Percentiles rank a stretch among this genome's conserved stretches.
Evolutionary conservation across 2,797 vertebrate genomes (phyloP).

Genomic region (Percopsis omiscomaycus): DNA sequence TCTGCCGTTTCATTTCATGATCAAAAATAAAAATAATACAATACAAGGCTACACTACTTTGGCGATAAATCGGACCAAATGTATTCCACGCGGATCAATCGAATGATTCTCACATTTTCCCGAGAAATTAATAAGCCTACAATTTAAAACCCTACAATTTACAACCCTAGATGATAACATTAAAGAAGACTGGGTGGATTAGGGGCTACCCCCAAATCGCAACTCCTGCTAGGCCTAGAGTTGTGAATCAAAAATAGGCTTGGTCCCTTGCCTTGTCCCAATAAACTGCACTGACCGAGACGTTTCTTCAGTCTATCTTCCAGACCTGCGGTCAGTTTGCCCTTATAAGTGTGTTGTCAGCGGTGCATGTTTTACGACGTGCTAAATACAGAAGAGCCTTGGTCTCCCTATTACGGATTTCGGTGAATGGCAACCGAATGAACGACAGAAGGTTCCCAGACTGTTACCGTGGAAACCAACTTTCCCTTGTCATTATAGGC

Average conservation of each 20-base stretch:
- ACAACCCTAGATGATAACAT: too few relatives aligned
- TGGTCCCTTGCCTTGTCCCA: not conserved
- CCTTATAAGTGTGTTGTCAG: too few relatives aligned
- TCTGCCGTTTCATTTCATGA: slow-evolving; percentile 4
- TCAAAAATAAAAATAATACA: not conserved
- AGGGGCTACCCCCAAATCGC: not conserved
- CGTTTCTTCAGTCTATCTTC: too few relatives aligned
- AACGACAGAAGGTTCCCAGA: slow-evolving; percentile 25
- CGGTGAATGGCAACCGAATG: slow-evolving; percentile 47
- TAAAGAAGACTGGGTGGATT: not conserved
- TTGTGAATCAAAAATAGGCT: slow-evolving; percentile 4
- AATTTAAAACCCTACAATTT: too few relatives aligned
- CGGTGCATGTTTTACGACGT: not conserved
- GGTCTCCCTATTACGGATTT: slow-evolving; percentile 31
- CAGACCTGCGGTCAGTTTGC: too few relatives aligned
- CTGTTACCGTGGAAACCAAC: slow-evolving; percentile 80
- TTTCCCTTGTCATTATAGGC: slow-evolving; percentile 44
- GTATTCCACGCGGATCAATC: too few relatives aligned
- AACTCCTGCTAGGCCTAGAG: not conserved
- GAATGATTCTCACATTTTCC: too few relatives aligned
- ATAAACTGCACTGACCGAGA: not conserved
- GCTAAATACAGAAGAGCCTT: not conserved
- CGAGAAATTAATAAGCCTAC: too few relatives aligned
- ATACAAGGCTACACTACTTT: too few relatives aligned
- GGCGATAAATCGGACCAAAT: too few relatives aligned